phyloP scores from a whole-genome alignment of 1,140 invertebrate genomes.

The Bombus balteatus region DNA sequence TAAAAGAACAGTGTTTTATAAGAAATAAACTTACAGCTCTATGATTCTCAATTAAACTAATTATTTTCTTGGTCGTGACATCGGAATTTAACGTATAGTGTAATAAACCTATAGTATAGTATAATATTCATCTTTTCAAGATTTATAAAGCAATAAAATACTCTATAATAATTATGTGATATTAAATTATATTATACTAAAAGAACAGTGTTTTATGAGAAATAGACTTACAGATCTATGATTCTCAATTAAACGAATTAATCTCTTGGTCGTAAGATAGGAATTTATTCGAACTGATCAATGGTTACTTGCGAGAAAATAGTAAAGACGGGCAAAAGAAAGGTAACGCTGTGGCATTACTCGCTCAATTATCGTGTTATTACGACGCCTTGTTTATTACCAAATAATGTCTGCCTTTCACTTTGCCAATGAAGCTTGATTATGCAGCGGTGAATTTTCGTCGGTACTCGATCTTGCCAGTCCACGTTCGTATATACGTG shows the following conservation, averaged over 20 bases:
- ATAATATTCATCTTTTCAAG: no score
- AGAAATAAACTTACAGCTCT: no score
- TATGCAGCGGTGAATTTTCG: neutral
- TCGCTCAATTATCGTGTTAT: neutral
- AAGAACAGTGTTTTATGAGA: no score
- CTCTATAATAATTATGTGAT: no score
- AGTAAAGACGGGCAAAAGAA: neutral
- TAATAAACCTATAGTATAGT: no score
- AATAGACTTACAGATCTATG: no score
- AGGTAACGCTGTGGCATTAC: neutral
- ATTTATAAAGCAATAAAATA: no score
- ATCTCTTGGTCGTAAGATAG: neutral
- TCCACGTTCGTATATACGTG: neutral
- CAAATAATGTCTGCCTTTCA: constrained; percentile 25
- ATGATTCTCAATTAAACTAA: no score
- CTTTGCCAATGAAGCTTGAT: constrained; percentile 1
- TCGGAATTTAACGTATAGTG: no score
- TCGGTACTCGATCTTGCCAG: neutral
- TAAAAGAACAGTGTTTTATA: no score
- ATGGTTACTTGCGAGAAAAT: neutral
- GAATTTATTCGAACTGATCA: neutral
- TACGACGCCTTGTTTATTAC: constrained; percentile 15
- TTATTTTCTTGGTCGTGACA: neutral
- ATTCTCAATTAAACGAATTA: neutral
- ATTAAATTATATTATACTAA: no score